Percentiles rank a stretch among this genome's conserved stretches.
These are phyloP conservation scores for Nilaparvata lugens DNA, from an alignment of 1,140 invertebrate genomes.

Conservation along the genomic window DNA sequence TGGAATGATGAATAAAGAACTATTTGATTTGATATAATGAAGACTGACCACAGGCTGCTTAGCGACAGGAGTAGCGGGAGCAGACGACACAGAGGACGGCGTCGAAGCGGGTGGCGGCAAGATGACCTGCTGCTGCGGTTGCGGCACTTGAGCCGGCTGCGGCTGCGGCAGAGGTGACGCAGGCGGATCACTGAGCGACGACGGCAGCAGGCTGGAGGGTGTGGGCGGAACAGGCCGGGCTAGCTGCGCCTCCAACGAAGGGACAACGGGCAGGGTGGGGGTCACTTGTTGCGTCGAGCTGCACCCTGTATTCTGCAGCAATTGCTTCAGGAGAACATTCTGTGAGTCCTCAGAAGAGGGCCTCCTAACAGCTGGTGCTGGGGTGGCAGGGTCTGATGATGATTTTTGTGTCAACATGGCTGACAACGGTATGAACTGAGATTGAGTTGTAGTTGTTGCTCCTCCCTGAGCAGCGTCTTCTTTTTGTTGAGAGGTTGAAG, in stretches of 20 bases:
- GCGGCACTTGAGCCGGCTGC: constrained; percentile 15
- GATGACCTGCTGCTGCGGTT: constrained; percentile 23
- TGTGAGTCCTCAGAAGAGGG: constrained; percentile 57
- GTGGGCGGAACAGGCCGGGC: constrained; percentile 58
- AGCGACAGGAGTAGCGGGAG: not conserved
- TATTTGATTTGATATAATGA: too few species aligned
- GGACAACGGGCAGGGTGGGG: constrained; percentile 53
- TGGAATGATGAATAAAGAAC: too few species aligned
- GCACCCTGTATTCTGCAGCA: constrained; percentile 75
- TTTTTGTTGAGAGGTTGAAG: constrained; percentile 10
- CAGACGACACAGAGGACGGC: not conserved
- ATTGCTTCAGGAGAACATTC: constrained; percentile 81
- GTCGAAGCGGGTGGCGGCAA: not conserved
- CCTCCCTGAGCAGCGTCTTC: constrained; percentile 2
- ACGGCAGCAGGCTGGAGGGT: constrained; percentile 38
- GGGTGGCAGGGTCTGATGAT: constrained; percentile 10
- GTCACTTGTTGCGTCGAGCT: constrained; percentile 44
- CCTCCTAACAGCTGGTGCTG: not conserved
- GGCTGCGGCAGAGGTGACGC: not conserved
- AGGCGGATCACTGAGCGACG: constrained; percentile 26
- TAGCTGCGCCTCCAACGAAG: constrained; percentile 61
- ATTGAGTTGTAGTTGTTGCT: not conserved
- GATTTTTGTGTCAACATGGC: constrained; percentile 22
- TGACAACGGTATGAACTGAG: constrained; percentile 23
- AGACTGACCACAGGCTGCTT: too few species aligned